phyloP scores from a whole-genome alignment of 2,113 vertebrate genomes.

The Callospermophilus lateralis region DNA sequence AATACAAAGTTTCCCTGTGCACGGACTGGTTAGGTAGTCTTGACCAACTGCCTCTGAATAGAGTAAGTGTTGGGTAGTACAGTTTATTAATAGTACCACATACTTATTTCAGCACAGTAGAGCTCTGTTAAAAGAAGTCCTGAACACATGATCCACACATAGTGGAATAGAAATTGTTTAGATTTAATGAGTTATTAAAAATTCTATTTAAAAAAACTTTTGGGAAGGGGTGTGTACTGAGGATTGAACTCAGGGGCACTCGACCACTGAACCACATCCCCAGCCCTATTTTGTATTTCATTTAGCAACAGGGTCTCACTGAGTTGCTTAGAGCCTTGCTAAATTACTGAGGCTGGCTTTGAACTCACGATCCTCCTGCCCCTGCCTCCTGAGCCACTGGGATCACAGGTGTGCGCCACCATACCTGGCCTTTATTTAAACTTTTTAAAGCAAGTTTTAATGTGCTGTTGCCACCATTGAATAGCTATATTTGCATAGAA shows the following conservation, averaged over 20 bases:
- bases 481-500: slow-evolving; percentile 6
- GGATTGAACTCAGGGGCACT: too few species aligned
- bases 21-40: not conserved
- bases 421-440: not conserved
- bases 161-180: not conserved
- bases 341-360: too few species aligned
- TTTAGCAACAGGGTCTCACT: too few species aligned
- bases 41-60: slow-evolving; percentile 34
- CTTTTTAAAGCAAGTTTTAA: slow-evolving; percentile 42
- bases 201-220: not conserved
- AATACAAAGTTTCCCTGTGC: slow-evolving; percentile 60
- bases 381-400: too few species aligned
- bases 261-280: too few species aligned
- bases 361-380: too few species aligned
- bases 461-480: not conserved
- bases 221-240: too few species aligned
- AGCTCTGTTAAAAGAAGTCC: slow-evolving; percentile 43
- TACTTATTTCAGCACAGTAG: slow-evolving; percentile 37
- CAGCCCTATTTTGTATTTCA: too few species aligned
- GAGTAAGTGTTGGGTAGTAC: not conserved
- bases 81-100: slow-evolving; percentile 57
- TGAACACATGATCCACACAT: not conserved
- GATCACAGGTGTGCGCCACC: too few species aligned
- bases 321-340: too few species aligned
- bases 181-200: not conserved